Evolutionary conservation across 2,797 vertebrate genomes (phyloP).

Genomic region (Etheostoma nigrum): DNA sequence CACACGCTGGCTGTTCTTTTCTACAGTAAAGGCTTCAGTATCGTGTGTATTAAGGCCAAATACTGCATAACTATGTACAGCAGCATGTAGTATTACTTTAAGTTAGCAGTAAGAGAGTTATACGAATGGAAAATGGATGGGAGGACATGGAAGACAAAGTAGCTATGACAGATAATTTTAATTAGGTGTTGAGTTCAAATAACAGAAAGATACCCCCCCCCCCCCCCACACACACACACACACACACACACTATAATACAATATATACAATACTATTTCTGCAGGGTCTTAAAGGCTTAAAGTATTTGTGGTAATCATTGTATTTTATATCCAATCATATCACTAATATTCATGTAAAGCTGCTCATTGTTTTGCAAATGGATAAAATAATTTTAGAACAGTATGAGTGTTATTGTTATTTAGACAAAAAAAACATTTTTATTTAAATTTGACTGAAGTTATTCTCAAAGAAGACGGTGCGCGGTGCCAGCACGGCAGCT

Average conservation of each 20-base stretch:
- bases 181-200: background rate
- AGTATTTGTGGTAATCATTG: constrained; percentile 17
- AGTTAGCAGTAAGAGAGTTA: background rate
- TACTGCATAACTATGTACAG: background rate
- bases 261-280: constrained; percentile 5
- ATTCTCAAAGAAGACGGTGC: too few relatives aligned
- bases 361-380: background rate
- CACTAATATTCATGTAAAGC: background rate
- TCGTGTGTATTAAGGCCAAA: background rate
- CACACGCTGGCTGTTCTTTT: background rate
- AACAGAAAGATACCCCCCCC: too few relatives aligned
- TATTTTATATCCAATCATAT: constrained; percentile 25
- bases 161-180: too few relatives aligned
- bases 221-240: background rate
- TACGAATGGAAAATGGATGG: background rate
- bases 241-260: background rate
- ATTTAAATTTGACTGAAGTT: too few relatives aligned
- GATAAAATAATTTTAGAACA: background rate
- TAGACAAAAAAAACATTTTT: too few relatives aligned
- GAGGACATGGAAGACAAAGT: background rate
- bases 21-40: background rate
- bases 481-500: constrained; percentile 12
- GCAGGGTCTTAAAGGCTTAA: constrained; percentile 41
- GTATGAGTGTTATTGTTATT: too few relatives aligned
- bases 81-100: background rate